phyloP scores from a whole-genome alignment of 2,113 vertebrate species.

The Cebidichthys violaceus region DNA sequence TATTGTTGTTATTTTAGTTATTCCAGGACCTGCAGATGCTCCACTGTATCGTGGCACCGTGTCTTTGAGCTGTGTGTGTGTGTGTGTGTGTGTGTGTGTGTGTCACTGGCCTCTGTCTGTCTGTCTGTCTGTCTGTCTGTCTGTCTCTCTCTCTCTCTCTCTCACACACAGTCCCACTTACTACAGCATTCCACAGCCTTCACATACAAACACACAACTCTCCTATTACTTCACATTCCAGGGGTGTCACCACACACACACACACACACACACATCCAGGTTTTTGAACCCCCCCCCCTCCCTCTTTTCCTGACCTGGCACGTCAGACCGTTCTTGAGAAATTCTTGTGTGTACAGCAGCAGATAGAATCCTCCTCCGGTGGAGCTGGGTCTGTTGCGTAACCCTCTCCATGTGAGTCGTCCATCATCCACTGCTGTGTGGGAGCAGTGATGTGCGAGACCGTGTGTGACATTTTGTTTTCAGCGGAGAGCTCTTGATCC shows the following conservation, averaged over 20 bases:
- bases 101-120: slow-evolving; percentile 31
- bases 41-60: not conserved
- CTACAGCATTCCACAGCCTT: slow-evolving; percentile 61
- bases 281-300: not conserved
- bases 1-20: no score
- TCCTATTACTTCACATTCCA: slow-evolving; percentile 63
- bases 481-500: not conserved
- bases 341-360: slow-evolving; percentile 39
- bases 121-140: slow-evolving; percentile 2
- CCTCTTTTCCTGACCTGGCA: slow-evolving; percentile 58
- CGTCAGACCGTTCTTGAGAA: slow-evolving; percentile 54
- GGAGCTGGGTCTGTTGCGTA: not conserved
- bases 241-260: slow-evolving; percentile 40
- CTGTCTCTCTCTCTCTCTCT: not conserved
- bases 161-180: slow-evolving; percentile 37
- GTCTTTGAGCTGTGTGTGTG: no score
- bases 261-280: not conserved
- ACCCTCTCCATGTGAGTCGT: not conserved
- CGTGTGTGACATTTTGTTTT: not conserved
- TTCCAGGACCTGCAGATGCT: not conserved
- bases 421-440: not conserved
- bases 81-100: not conserved
- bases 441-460: not conserved
- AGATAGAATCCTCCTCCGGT: slow-evolving; percentile 39
- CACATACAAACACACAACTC: slow-evolving; percentile 45